Evolutionary conservation across 2,888 invertebrate genomes (phyloP), one percentile per base, ranked within the genome.

Genomic region (Abrostola triplasia): DNA sequence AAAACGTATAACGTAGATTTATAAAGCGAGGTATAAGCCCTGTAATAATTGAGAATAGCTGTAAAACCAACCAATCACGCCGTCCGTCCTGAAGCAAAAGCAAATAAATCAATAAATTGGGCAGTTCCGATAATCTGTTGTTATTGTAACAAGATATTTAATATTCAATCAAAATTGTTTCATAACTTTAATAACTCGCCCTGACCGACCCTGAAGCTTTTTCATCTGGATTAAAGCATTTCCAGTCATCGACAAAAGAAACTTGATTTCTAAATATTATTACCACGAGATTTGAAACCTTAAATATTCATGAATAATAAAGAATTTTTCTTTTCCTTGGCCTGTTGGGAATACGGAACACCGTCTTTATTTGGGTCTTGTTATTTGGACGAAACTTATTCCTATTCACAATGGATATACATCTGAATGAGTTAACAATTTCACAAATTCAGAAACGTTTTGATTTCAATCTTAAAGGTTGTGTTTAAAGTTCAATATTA

Each of bases 321-420:
- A 73, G 74, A 65, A 71, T 75, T 76, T 74, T 77, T 69, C 65
- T 66, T 76, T 73, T 63, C 68, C 54, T 64, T 64, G 60, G 57
- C 70, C 78, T 76, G 56, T 76, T 59, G 82, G 80, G 80, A 85
- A 83, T 82, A 76, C 67, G 55, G 56, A 78, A 62, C 64, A 70
- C 54, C 67, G 67, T 65, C 66, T 82, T 84, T 82, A 84, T 83
- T 80, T 81, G 62, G 66, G 67, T 73, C 71, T 79, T 82, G 74
- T 83, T 86, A 84, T 84, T 86, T 84, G 81, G 84, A 84, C 73
- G 76, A 77, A 83, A 84, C 79, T 84, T 84, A 83, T 80, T 85
- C 74, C 72, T 79, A 70, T 70, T 69, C 80, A 80, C 82, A 70
- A 57, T 73, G 80, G 83, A 66, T 64, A 65, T 63, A 77, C 61